Evolutionary conservation across 2,797 vertebrate genomes (phyloP).

Genomic region (Coluber constrictor): DNA sequence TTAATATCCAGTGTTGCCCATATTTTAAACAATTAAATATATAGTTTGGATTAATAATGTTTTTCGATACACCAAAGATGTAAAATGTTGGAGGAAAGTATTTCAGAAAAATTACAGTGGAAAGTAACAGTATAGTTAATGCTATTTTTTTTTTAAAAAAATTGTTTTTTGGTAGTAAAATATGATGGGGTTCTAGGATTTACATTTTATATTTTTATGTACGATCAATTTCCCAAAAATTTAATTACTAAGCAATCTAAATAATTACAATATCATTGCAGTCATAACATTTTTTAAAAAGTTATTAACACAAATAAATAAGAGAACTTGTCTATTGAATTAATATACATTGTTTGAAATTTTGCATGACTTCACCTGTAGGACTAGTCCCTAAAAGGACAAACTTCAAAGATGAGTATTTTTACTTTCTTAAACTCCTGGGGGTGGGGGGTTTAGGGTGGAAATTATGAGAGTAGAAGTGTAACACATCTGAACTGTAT

Average conservation of each 20-base stretch:
- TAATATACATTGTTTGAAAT: background rate
- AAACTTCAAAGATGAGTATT: background rate
- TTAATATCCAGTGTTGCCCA: background rate
- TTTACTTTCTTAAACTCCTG: background rate
- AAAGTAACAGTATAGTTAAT: background rate
- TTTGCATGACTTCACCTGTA: background rate
- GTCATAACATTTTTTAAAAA: background rate
- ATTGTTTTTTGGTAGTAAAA: background rate
- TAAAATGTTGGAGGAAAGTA: background rate
- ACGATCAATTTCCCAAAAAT: background rate
- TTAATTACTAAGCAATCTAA: background rate
- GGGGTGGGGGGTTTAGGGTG: background rate
- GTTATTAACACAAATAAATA: background rate
- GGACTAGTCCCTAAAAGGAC: background rate
- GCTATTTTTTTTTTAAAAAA: background rate
- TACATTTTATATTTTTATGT: background rate
- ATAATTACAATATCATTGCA: background rate
- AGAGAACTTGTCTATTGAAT: background rate
- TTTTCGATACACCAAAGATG: background rate
- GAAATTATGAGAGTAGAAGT: background rate
- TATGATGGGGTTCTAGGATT: background rate
- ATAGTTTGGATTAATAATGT: background rate
- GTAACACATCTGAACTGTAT: background rate
- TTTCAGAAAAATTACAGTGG: background rate
- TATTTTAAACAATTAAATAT: background rate